Base-by-base conservation (phyloP, 1,140 invertebrate species). In the Drosophila gunungcola region DNA sequence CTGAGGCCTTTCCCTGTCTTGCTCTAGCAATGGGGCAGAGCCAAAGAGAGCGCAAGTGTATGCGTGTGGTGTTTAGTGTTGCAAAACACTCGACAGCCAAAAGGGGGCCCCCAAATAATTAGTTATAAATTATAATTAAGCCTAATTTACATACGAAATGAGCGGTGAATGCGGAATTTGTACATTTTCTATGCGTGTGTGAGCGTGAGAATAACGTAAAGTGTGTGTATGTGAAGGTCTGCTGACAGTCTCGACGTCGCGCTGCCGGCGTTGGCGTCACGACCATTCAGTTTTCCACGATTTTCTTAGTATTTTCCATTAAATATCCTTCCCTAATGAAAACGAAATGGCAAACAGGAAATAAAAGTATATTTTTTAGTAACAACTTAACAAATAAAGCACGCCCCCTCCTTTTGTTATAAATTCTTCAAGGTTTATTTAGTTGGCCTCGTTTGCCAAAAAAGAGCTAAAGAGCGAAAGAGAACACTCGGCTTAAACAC, bases 181-280 rank as follows among this genome's bases (percentile, higher is more conserved):
- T 68, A 69, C 48, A 79, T 82, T 63, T 48, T 55, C 16, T 46
- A 49, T 58, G 21, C 25, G 29, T 64, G 46, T 63, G 41, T 69
- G 46, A 51, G 25, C 63, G 46, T 61, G 48, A 54, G 46, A 65
- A 21, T 61, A 38, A 16, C 27, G 46, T 61, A 21, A 21, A 21
- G 56, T 34, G 36, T 75, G 39, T 69, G 45, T 57, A 42, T 29
- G 55, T 73, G 49, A 45, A 58, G 78, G 75, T 75, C 73, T 86
- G 82, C 83, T 88, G 74, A 60, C 70, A 69, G 78, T 84, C 62
- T 77, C 67, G 77, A 46, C 73, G 73, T 39, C 34, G 32, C 74
- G 70, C 73, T 62, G 82, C 61, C 45, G 52, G 25, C 77, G 34
- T 51, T 54, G 54, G 93, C 93, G 93, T 93, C 93, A 93, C 93